Base-by-base conservation (phyloP, 92 coral and sea anemone genomes). In the Phenganax stokvisi region DNA sequence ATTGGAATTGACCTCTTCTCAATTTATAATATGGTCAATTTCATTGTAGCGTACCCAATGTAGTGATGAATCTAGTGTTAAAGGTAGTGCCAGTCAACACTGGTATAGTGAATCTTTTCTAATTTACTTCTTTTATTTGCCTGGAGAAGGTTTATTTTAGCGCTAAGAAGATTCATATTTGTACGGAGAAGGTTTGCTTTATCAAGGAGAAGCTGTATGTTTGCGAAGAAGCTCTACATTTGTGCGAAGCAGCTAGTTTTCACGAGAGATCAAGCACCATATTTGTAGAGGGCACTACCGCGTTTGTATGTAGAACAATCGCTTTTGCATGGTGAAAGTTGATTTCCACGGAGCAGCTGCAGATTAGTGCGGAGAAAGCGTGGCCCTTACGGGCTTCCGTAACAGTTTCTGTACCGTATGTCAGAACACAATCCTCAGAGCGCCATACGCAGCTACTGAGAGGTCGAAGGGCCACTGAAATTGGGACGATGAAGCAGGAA, bases 321-420 rank as follows among this genome's bases (percentile, higher is more conserved):
- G 68, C 30, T n/a, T n/a, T n/a, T 62, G 29, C 68, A 62, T 37
- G 68, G 28, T n/a, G 68, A n/a, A 62, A 25, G 9, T 16, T 0
- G 7, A n/a, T 62, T 62, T n/a, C 68, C 68, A 62, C 68, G 68
- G 31, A 62, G 68, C 28, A 62, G 68, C 68, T 28, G 27, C 28
- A 62, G 3, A 62, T 25, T 62, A n/a, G 29, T 62, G 27, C 68
- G 68, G 68, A 62, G 68, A 62, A 62, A 10, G 12, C 65, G 65
- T 59, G 12, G 13, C 65, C 65, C 65, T 59, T 59, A 59, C 17
- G 65, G 65, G 65, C 65, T 27, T 12, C 65, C 65, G 65, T 59
- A 59, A 56, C 12, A 56, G 9, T 56, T 56, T 56, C 12, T 56
- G 25, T 20, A 20, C 25, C 25, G 25, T 20, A 20, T 20, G 25